Evolutionary conservation across 2,888 invertebrate genomes (phyloP).

Genomic region (Encarsia formosa): DNA sequence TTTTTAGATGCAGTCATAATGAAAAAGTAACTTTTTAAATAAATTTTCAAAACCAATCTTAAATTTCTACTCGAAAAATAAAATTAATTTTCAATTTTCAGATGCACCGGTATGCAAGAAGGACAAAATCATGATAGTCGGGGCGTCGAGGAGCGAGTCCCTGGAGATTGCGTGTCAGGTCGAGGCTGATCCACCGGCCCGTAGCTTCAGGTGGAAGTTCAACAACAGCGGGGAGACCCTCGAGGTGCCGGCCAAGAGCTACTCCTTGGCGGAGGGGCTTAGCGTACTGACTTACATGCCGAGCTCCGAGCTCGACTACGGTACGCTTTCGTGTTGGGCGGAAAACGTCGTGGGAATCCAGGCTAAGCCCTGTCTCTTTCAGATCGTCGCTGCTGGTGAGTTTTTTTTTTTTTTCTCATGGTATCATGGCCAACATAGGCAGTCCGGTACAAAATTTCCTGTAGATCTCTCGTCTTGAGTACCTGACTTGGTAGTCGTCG

Average conservation of each 20-base stretch:
- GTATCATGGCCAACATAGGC: too few species aligned
- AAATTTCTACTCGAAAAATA: too few species aligned
- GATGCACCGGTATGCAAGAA: constrained; percentile 79
- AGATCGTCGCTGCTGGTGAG: constrained; percentile 84
- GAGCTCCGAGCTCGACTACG: constrained; percentile 72
- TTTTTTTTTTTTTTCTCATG: too few species aligned
- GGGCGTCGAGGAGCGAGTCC: constrained; percentile 82
- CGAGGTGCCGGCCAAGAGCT: constrained; percentile 75
- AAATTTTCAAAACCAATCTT: too few species aligned
- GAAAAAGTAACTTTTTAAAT: too few species aligned
- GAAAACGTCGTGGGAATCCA: constrained; percentile 80
- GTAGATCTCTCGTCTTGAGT: too few species aligned
- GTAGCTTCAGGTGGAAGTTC: constrained; percentile 89
- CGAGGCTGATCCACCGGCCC: constrained; percentile 87
- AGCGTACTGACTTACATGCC: constrained; percentile 57
- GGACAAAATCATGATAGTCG: constrained; percentile 76
- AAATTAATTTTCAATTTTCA: too few species aligned
- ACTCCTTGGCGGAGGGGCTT: constrained; percentile 67
- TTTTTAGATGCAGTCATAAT: too few species aligned
- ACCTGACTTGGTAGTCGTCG: too few species aligned
- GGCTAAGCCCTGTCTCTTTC: constrained; percentile 79
- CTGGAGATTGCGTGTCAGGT: constrained; percentile 85
- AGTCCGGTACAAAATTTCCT: too few species aligned
- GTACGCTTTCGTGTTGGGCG: constrained; percentile 83
- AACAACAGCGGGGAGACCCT: constrained; percentile 88